Evolutionary conservation across 2,888 invertebrate species (phyloP).

Genomic region (Drosophila acutilabella): DNA sequence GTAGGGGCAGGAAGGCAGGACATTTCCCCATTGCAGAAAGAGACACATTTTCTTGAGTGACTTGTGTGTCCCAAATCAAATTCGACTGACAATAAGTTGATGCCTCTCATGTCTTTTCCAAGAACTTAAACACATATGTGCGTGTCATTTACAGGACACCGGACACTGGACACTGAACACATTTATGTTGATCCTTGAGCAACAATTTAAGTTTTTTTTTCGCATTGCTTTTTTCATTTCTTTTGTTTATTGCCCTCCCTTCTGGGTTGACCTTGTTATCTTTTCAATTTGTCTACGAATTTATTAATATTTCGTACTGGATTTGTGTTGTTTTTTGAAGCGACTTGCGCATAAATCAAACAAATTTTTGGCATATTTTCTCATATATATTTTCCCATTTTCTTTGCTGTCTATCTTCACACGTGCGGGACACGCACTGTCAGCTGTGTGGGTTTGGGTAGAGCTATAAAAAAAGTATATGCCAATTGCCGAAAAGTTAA

Average conservation of each 20-base stretch:
- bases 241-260: background rate
- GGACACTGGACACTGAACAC: constrained; percentile 23
- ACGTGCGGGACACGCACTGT: constrained; percentile 47
- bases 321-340: constrained; percentile 19
- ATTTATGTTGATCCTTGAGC: constrained; percentile 29
- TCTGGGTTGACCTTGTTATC: constrained; percentile 36
- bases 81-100: constrained; percentile 43
- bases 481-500: constrained; percentile 39
- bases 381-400: background rate
- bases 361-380: constrained; percentile 38
- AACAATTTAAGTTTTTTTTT: constrained; percentile 8
- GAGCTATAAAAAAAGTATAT: constrained; percentile 32
- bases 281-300: constrained; percentile 60
- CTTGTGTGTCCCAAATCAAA: constrained; percentile 45
- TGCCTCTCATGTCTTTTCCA: background rate
- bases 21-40: background rate
- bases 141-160: constrained; percentile 55
- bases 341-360: constrained; percentile 60
- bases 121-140: constrained; percentile 28
- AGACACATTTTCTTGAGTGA: constrained; percentile 63
- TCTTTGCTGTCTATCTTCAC: constrained; percentile 23
- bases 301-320: constrained; percentile 63
- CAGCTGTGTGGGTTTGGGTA: constrained; percentile 14
- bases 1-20: background rate
- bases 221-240: background rate